These are phyloP conservation scores for Muschampia plurimacula DNA, from an alignment of 2,888 invertebrate genomes.

Conservation along the genomic window DNA sequence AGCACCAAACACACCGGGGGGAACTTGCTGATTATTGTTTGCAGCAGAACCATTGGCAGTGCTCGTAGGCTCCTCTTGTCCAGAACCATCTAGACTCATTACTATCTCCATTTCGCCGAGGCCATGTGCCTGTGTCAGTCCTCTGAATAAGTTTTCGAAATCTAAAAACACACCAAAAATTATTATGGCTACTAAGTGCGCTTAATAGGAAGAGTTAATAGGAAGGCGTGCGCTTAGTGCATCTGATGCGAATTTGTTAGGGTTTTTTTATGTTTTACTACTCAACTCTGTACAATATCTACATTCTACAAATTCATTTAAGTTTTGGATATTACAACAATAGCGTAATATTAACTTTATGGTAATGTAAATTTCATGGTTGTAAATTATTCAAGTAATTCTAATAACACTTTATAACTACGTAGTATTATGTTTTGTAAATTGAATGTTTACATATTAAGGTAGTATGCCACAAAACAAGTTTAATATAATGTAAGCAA, in stretches of 20 bases:
- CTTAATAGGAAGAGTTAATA: neutral
- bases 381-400: neutral
- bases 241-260: neutral
- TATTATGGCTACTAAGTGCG: neutral
- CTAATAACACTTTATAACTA: too few relatives aligned
- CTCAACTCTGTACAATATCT: neutral
- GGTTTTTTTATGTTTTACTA: neutral
- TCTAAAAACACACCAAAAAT: conserved; percentile 15
- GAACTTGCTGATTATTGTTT: neutral
- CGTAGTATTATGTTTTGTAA: too few relatives aligned
- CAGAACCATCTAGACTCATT: conserved; percentile 9
- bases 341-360: too few relatives aligned
- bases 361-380: neutral
- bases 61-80: neutral
- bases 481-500: too few relatives aligned
- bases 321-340: neutral
- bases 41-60: neutral
- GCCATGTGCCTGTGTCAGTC: neutral
- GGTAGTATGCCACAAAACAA: too few relatives aligned
- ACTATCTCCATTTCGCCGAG: conserved; percentile 15
- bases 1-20: neutral
- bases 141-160: conserved; percentile 19
- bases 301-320: neutral
- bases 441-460: too few relatives aligned
- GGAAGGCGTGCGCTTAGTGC: neutral